phyloP scores from a whole-genome alignment of 2,113 vertebrate species.

The Ptyas mucosa region DNA sequence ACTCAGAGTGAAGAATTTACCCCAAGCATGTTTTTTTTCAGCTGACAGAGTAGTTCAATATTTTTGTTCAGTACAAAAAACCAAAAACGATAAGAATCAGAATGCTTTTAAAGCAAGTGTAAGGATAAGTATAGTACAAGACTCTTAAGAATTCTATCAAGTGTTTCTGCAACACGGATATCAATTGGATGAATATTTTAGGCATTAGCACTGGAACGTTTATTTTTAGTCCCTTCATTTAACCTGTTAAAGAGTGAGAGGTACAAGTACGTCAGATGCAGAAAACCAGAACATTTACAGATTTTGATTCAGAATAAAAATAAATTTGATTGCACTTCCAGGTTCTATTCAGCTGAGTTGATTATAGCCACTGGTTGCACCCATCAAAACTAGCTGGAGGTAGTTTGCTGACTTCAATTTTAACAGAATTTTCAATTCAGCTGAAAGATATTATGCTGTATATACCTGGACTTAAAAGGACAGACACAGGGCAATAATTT shows the following conservation, averaged over 20 bases:
- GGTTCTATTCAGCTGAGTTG: not conserved
- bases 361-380: not conserved
- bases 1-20: not conserved
- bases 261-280: not conserved
- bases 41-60: not conserved
- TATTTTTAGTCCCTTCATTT: conserved; percentile 30
- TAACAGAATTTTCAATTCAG: not conserved
- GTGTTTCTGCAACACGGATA: conserved; percentile 14
- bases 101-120: not conserved
- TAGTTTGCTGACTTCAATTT: not conserved
- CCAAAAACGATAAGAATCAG: not conserved
- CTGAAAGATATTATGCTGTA: not conserved
- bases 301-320: not conserved
- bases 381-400: not conserved
- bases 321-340: not conserved
- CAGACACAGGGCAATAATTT: not conserved
- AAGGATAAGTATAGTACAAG: not conserved
- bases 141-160: conserved; percentile 6
- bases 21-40: not conserved
- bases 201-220: conserved; percentile 21
- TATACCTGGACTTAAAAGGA: not conserved
- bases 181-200: conserved; percentile 20
- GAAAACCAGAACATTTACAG: not conserved
- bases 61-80: not conserved
- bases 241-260: conserved; percentile 35